phyloP scores from a whole-genome alignment of 2,797 vertebrate genomes.

The Bovichtus variegatus region DNA sequence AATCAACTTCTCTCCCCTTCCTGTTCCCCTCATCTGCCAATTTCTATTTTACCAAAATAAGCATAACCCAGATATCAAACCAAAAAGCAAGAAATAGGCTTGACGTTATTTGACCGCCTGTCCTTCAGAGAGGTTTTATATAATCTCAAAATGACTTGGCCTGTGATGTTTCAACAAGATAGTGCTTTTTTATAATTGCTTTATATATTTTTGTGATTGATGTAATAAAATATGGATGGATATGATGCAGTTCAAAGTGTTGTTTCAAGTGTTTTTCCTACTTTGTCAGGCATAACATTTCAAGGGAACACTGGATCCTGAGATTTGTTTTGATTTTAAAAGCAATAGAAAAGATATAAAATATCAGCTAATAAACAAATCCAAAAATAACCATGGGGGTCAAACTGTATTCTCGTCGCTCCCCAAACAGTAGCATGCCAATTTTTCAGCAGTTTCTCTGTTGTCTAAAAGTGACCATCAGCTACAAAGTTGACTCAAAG shows the following conservation, averaged over 20 bases:
- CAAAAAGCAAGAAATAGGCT: conserved; percentile 43
- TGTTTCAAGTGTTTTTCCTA: conserved; percentile 10
- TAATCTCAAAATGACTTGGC: conserved; percentile 6
- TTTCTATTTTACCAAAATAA: conserved; percentile 41
- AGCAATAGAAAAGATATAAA: conserved; percentile 7
- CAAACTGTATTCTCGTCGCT: conserved; percentile 13
- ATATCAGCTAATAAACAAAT: conserved; percentile 14
- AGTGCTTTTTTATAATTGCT: background rate
- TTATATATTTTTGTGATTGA: background rate
- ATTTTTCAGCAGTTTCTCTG: conserved; percentile 15
- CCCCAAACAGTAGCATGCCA: background rate
- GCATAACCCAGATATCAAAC: conserved; percentile 61
- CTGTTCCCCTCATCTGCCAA: conserved; percentile 27
- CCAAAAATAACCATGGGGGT: conserved; percentile 14
- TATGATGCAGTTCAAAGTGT: conserved; percentile 13
- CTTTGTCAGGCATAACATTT: conserved; percentile 9
- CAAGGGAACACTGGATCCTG: conserved; percentile 5
- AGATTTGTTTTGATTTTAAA: conserved; percentile 17
- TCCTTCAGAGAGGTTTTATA: conserved; percentile 41
- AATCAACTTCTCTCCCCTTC: conserved; percentile 56
- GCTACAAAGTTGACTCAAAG: conserved; percentile 63
- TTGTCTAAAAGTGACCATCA: conserved; percentile 44
- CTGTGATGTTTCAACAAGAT: conserved; percentile 20
- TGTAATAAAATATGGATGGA: conserved; percentile 16
- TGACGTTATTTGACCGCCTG: conserved; percentile 17